phyloP scores from a whole-genome alignment of 2,888 invertebrate species.

The Megamerina dolium region DNA sequence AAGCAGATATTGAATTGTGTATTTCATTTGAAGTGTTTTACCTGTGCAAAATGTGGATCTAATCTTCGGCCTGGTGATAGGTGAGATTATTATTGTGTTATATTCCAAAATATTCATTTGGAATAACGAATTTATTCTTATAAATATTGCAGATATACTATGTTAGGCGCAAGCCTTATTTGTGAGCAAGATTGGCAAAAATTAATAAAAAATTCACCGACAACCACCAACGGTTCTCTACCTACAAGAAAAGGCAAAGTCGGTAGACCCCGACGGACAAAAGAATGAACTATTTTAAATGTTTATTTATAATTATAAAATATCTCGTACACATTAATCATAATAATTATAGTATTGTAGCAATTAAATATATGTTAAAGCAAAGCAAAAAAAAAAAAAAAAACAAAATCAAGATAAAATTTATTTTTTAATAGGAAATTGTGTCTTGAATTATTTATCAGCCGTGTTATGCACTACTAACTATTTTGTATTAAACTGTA shows the following conservation, averaged over 20 bases:
- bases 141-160: constrained; percentile 64
- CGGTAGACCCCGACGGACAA: constrained; percentile 79
- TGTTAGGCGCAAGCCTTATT: constrained; percentile 82
- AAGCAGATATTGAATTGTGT: constrained; percentile 37
- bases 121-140: constrained; percentile 14
- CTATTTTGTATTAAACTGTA: no score
- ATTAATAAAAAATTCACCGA: constrained; percentile 67
- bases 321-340: constrained; percentile 32
- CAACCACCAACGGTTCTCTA: constrained; percentile 57
- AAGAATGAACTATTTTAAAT: constrained; percentile 63
- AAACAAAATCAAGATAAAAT: no score
- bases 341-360: constrained; percentile 29
- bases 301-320: constrained; percentile 24
- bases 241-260: constrained; percentile 77
- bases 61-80: constrained; percentile 88
- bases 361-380: constrained; percentile 14
- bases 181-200: constrained; percentile 97
- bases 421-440: no score
- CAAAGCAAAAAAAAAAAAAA: no score
- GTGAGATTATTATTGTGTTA: constrained; percentile 44
- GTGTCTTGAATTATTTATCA: no score
- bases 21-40: constrained; percentile 88
- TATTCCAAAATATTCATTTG: not conserved
- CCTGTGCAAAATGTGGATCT: constrained; percentile 87
- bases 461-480: no score